These are phyloP conservation scores for Eumacrocentrus americanus DNA, from an alignment of 2,888 invertebrate species.

Conservation along the genomic window DNA sequence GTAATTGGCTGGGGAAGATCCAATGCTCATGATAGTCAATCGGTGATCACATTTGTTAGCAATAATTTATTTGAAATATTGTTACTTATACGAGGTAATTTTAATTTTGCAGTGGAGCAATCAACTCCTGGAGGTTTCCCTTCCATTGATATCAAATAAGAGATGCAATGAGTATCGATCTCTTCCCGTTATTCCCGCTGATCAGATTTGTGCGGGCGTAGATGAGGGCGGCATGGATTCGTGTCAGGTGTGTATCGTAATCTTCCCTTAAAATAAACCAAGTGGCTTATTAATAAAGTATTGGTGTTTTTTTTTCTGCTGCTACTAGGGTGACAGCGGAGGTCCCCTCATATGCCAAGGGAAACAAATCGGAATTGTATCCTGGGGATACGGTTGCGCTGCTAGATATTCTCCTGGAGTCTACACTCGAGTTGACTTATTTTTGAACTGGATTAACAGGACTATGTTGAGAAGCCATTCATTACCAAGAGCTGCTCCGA, in stretches of 20 bases:
- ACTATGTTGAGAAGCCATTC: no score
- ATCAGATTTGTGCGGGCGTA: conserved; percentile 48
- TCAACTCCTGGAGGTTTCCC: conserved; percentile 40
- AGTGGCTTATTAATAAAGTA: not conserved
- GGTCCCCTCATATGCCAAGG: not conserved
- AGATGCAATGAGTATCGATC: conserved; percentile 23
- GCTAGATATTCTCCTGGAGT: not conserved
- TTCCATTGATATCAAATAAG: conserved; percentile 41
- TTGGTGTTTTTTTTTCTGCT: not conserved
- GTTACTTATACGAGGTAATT: no score
- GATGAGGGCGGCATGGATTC: conserved; percentile 46
- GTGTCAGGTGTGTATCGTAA: conserved; percentile 44
- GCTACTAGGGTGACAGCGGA: not conserved
- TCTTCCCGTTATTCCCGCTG: conserved; percentile 13
- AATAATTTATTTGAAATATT: no score
- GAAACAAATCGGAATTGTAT: not conserved
- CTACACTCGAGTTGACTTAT: not conserved
- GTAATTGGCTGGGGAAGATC: conserved; percentile 44
- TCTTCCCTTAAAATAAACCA: not conserved
- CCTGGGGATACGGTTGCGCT: not conserved
- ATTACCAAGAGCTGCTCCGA: no score
- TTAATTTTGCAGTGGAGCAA: not conserved
- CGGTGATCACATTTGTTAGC: conserved; percentile 7
- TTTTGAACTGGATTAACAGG: not conserved
- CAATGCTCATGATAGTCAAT: not conserved